Evolutionary conservation across 2,113 vertebrate genomes (phyloP).

Genomic region (Neoarius graeffei): DNA sequence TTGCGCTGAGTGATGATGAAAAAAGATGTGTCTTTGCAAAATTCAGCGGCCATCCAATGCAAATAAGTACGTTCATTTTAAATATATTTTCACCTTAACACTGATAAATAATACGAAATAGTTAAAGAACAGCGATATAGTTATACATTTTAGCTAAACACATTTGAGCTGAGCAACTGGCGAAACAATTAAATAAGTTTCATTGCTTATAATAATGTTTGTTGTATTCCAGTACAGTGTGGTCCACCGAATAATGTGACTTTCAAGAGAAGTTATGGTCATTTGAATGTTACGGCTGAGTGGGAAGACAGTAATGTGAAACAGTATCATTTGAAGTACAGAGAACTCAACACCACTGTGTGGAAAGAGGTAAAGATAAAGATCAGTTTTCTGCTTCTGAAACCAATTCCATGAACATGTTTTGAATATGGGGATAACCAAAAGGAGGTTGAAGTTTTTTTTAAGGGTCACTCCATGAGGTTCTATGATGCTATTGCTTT

Average conservation of each 20-base stretch:
- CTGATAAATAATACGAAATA: neutral
- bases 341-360: neutral
- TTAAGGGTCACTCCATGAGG: neutral
- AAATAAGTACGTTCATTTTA: constrained; percentile 55
- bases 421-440: neutral
- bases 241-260: constrained; percentile 43
- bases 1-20: constrained; percentile 45
- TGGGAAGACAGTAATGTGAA: constrained; percentile 53
- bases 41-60: constrained; percentile 53
- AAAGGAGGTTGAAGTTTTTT: neutral
- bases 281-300: constrained; percentile 50
- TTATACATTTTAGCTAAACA: neutral
- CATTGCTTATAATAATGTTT: neutral
- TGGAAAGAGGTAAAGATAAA: constrained; percentile 63
- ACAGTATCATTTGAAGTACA: constrained; percentile 59
- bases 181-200: neutral
- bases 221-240: constrained; percentile 63
- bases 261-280: constrained; percentile 56
- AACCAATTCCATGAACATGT: neutral
- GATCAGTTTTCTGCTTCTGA: neutral
- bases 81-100: neutral
- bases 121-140: neutral
- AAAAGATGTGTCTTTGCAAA: constrained; percentile 57
- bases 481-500: neutral
- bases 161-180: neutral